Base-by-base conservation (phyloP, 1,140 invertebrate species). In the Holotrichia oblita region DNA sequence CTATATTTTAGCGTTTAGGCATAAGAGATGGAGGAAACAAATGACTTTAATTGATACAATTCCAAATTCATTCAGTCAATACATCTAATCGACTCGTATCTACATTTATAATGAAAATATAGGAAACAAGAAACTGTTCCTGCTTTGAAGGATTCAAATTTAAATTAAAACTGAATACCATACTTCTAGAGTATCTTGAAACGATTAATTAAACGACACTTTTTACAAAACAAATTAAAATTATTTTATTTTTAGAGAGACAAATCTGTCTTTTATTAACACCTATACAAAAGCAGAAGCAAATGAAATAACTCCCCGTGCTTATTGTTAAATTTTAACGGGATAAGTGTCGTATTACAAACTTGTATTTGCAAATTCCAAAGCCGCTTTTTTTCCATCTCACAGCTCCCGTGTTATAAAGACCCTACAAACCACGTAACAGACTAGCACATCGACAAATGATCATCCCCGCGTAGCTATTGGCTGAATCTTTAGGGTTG, bases 291-390 rank as follows among this genome's bases (percentile, higher is more conserved):
- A 69, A 69, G 61, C 22, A 34, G 61, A 69, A 6, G 61, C 27
- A 69, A 69, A 69, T 69, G 17, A 27, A 69, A 69, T 69, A 69
- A 69, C 61, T 34, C 27, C 61, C 61, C 2, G n/a, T 69, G 61
- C 61, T 69, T 69, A 69, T 69, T 69, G 61, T 69, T 69, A 69
- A 34, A 69, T 69, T 69, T 69, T 69, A 69, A 69, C 61, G 27
- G 61, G 61, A 69, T 69, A 69, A 69, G 61, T 69, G 61, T 69
- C 61, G 24, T 4, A 20, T 69, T 69, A 69, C 61, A 3, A 69
- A 69, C 22, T 69, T 14, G 61, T 69, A 69, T 69, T 69, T 69
- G 61, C 61, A 69, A 69, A 69, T 69, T 69, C 61, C 61, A 22
- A 69, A 69, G 61, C 61, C 61, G 61, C 61, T 69, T 34, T 69